Percentiles rank a stretch among this genome's conserved stretches.
phyloP scores from a whole-genome alignment of 2,888 invertebrate genomes.

The Drosophila acutilabella region DNA sequence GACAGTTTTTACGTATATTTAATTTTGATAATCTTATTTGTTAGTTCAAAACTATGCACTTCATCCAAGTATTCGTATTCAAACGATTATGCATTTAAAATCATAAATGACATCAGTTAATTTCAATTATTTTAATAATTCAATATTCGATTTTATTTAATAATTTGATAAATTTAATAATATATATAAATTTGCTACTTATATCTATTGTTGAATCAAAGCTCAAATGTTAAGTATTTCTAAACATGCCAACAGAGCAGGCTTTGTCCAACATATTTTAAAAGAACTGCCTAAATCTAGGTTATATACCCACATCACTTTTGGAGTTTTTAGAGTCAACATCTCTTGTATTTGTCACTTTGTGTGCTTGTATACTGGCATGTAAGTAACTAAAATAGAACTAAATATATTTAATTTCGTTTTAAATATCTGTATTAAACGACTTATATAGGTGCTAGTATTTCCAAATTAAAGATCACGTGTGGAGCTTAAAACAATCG shows the following conservation, averaged over 20 bases:
- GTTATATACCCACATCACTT: neutral
- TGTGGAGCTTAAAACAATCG: neutral
- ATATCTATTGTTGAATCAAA: neutral
- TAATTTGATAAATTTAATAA: too few relatives aligned
- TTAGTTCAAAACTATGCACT: too few relatives aligned
- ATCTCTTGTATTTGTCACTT: slow-evolving; percentile 2
- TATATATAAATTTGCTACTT: too few relatives aligned
- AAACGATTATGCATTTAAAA: too few relatives aligned
- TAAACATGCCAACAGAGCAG: slow-evolving; percentile 1
- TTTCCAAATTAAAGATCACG: neutral
- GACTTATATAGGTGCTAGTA: slow-evolving; percentile 1
- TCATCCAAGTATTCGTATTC: too few relatives aligned
- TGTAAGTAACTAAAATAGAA: slow-evolving; percentile 20
- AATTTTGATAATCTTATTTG: too few relatives aligned
- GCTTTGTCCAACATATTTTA: slow-evolving; percentile 6
- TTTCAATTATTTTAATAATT: too few relatives aligned
- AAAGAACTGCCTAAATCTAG: neutral
- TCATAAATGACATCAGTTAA: too few relatives aligned
- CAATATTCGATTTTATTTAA: neutral
- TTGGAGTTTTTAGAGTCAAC: slow-evolving; percentile 12
- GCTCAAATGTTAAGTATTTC: neutral
- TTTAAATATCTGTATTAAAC: too few relatives aligned
- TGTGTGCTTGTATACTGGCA: slow-evolving; percentile 3
- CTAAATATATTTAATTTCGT: too few relatives aligned
- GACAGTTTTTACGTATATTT: too few relatives aligned